Conservation (phyloP, 1,140 invertebrate genomes). For the Amyelois transitella region DNA sequence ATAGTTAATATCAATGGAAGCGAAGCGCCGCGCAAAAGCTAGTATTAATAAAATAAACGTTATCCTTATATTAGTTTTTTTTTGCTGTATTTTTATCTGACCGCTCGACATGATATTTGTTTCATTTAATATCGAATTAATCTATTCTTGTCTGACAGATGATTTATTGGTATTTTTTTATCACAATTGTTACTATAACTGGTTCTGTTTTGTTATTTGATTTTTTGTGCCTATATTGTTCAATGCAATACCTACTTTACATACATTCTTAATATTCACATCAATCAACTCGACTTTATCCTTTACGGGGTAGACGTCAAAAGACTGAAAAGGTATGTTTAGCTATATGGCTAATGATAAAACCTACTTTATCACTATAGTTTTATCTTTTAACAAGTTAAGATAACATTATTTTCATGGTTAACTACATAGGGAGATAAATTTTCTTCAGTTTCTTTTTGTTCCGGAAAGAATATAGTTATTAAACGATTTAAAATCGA, state of each 20-base stretch:
- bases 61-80: neutral
- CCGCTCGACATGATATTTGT: constrained; percentile 17
- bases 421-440: neutral
- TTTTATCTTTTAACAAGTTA: no score
- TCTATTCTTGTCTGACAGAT: constrained; percentile 25
- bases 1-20: no score
- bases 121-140: constrained; percentile 16
- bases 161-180: constrained; percentile 22
- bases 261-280: no score
- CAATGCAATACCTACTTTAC: no score
- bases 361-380: no score
- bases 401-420: no score
- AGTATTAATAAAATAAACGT: neutral
- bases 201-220: neutral
- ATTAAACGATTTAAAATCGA: neutral
- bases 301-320: no score
- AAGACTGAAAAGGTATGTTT: no score
- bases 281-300: no score
- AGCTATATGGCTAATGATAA: no score
- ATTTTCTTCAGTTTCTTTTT: neutral
- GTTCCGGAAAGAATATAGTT: neutral
- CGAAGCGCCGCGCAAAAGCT: no score
- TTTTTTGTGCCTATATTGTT: neutral
- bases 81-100: constrained; percentile 6
- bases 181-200: neutral